Percentiles rank a stretch among this genome's conserved stretches.
Evolutionary conservation across 2,888 invertebrate species (phyloP).

Genomic region (Mechanitis mazaeus): DNA sequence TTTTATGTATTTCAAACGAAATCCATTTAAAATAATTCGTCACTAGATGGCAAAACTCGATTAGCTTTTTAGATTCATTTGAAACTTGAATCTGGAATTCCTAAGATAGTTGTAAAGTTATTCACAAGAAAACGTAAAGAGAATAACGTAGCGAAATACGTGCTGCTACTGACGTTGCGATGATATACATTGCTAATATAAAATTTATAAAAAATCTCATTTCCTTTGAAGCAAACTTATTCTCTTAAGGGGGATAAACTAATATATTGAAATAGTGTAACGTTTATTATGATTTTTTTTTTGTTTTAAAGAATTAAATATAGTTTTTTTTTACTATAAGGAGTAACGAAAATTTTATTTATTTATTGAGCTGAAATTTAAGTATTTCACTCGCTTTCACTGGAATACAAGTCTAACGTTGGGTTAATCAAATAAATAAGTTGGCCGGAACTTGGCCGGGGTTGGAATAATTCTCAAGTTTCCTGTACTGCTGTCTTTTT

Average conservation of each 20-base stretch:
- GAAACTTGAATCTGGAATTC: conserved; percentile 28
- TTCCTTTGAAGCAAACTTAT: too few species aligned
- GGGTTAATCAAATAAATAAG: conserved; percentile 32
- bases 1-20: too few species aligned
- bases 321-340: too few species aligned
- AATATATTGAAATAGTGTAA: too few species aligned
- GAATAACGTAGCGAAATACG: conserved; percentile 20
- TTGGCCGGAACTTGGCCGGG: conserved; percentile 21
- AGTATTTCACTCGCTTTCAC: background rate
- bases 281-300: too few species aligned
- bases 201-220: too few species aligned
- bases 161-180: conserved; percentile 9
- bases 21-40: background rate
- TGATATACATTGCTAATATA: conserved; percentile 6
- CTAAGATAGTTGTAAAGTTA: conserved; percentile 26
- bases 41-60: conserved; percentile 12
- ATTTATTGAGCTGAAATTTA: background rate
- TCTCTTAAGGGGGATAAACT: too few species aligned
- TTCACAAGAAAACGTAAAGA: conserved; percentile 25
- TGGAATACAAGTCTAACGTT: conserved; percentile 2
- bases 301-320: too few species aligned
- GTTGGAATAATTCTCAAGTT: conserved; percentile 32
- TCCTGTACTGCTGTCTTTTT: conserved; percentile 29
- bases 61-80: conserved; percentile 26
- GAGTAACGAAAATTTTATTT: too few species aligned